phyloP scores from a whole-genome alignment of 2,888 invertebrate species.

The Gisinianus flammeolus region DNA sequence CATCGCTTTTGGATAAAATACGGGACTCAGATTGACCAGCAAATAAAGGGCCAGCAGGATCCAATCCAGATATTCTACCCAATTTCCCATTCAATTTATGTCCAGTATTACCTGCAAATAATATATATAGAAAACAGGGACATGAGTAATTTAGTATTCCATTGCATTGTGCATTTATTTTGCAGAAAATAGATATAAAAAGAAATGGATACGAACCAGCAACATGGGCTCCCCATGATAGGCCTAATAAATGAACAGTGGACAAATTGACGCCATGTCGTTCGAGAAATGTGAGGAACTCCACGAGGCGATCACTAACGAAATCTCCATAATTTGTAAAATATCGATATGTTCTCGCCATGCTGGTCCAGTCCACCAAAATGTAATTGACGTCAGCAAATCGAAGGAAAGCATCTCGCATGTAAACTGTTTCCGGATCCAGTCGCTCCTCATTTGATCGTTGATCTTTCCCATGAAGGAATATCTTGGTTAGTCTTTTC shows the following conservation, averaged over 20 bases:
- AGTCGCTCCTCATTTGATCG: constrained; percentile 43
- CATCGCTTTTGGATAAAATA: constrained; percentile 48
- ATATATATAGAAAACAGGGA: too few relatives aligned
- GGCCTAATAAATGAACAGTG: constrained; percentile 48
- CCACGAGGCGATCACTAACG: constrained; percentile 40
- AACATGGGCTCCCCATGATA: constrained; percentile 50
- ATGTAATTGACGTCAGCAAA: constrained; percentile 52
- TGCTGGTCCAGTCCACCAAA: constrained; percentile 46
- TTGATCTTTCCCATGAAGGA: constrained; percentile 48
- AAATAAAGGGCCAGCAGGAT: constrained; percentile 48
- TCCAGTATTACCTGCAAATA: constrained; percentile 45
- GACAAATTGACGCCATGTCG: constrained; percentile 41
- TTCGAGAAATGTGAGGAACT: constrained; percentile 42
- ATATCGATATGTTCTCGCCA: constrained; percentile 41
- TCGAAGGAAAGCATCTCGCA: constrained; percentile 47
- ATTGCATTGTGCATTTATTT: too few relatives aligned
- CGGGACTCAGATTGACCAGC: constrained; percentile 34
- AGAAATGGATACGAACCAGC: too few relatives aligned
- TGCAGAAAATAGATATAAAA: too few relatives aligned
- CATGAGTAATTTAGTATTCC: too few relatives aligned
- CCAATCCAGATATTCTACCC: constrained; percentile 50
- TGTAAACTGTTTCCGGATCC: constrained; percentile 48
- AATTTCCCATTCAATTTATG: constrained; percentile 39
- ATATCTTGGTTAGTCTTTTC: constrained; percentile 48
- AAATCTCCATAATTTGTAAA: constrained; percentile 48